A percentile compares a stretch with the other conserved stretches of the same genome.
phyloP scores from a whole-genome alignment of 2,113 vertebrate genomes.

The Campylomormyrus tamandua region DNA sequence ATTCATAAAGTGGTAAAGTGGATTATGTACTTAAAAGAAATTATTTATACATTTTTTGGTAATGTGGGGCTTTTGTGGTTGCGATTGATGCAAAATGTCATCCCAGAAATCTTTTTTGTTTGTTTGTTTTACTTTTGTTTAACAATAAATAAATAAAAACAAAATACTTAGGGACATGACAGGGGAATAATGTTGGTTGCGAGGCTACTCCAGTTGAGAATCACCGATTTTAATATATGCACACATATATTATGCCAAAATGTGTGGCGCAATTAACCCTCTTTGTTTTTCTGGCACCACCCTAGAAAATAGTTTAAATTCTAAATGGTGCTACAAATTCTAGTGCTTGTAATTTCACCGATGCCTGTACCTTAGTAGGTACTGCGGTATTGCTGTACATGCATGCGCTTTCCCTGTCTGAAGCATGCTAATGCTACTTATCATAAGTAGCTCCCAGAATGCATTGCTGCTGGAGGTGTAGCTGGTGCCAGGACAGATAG shows the following conservation, averaged over 20 bases:
- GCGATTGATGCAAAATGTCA: neutral
- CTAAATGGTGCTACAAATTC: neutral
- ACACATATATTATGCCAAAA: neutral
- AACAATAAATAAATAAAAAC: neutral
- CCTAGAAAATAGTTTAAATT: neutral
- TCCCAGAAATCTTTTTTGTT: neutral
- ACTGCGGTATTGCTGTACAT: neutral
- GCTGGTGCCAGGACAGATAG: neutral
- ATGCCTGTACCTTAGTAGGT: neutral
- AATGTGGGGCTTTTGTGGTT: neutral
- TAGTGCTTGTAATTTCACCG: neutral
- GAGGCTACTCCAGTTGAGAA: neutral
- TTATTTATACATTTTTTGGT: neutral
- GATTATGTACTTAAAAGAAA: neutral
- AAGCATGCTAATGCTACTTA: neutral
- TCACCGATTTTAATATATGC: neutral
- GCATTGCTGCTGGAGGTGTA: neutral
- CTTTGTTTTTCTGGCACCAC: neutral
- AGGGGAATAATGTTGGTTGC: neutral
- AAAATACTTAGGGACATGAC: neutral
- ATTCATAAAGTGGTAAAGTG: neutral
- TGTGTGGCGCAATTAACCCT: neutral
- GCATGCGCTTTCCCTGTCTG: neutral
- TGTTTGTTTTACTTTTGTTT: neutral
- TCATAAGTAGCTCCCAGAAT: neutral